Evolutionary conservation across 2,888 invertebrate species (phyloP), one percentile per base, ranked within the genome.

Genomic region (Elaeidobius kamerunicus): DNA sequence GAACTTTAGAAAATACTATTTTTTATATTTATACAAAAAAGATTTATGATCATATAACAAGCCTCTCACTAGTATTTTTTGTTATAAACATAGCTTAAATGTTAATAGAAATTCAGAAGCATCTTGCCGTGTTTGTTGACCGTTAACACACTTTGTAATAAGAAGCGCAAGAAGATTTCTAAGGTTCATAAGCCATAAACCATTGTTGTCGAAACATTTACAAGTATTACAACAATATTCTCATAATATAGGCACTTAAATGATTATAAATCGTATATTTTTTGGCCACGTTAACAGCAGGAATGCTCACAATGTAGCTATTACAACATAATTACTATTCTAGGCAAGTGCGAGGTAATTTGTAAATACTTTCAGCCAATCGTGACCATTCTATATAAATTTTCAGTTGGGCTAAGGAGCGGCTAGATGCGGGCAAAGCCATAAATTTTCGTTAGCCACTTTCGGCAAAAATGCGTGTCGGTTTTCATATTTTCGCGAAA

Each of bases 321-420:
- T 51, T 51, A 51, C 48, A 42, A 48, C 19, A 47, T 53, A 53
- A 48, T 53, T 48, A 42, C 43, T 23, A 43, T 42, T 38, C 30
- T 53, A 28, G 52, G 46, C 47, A 38, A 48, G 53, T 53, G 53
- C 43, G 43, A 53, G 35, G 48, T 43, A 42, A 53, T 53, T 53
- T 53, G 53, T 53, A 53, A 53, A 48, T 48, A 52, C 34, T 47
- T 47, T 48, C 44, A 53, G 28, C 53, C 34, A 36, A 43, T 53
- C 53, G 53, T 53, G 53, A 53, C 48, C 38, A 44, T 43, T 53
- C 35, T 43, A 39, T n/a, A 53, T 48, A 48, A 48, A 43, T 53
- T 53, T 42, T 36, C 23, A 18, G 18, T 16, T 38, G 47, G 39
- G 30, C 23, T 38, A 42, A 43, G 53, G 53, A 53, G 48, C 53